These are phyloP conservation scores for Plotosus lineatus DNA, from an alignment of 2,113 vertebrate genomes.

Conservation along the genomic window DNA sequence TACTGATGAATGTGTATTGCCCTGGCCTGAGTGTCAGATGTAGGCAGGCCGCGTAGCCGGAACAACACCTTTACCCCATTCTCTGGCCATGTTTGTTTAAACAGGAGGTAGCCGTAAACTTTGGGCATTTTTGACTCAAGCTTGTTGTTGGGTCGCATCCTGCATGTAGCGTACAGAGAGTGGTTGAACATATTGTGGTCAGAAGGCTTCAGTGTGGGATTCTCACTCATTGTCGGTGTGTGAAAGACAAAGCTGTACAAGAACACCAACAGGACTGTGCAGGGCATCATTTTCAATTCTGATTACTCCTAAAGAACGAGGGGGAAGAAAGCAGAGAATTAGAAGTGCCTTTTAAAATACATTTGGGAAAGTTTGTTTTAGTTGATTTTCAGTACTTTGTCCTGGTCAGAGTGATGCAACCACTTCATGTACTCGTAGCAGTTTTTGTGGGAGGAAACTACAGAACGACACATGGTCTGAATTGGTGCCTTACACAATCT, in stretches of 20 bases:
- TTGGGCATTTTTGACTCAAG: slow-evolving; percentile 69
- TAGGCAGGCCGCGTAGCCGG: slow-evolving; percentile 77
- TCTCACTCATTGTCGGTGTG: background rate
- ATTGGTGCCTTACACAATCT: background rate
- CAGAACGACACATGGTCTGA: background rate
- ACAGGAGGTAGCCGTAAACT: slow-evolving; percentile 79
- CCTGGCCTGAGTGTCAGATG: slow-evolving; percentile 55
- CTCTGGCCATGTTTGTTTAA: slow-evolving; percentile 73
- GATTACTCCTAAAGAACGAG: slow-evolving; percentile 4
- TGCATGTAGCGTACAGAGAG: slow-evolving; percentile 74
- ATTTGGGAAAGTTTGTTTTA: background rate
- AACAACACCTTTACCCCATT: slow-evolving; percentile 74
- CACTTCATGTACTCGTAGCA: background rate
- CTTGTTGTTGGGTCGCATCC: slow-evolving; percentile 76
- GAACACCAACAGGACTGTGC: background rate
- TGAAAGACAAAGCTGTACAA: slow-evolving; percentile 8
- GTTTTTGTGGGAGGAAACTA: background rate
- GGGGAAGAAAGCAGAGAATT: background rate
- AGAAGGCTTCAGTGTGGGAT: slow-evolving; percentile 45
- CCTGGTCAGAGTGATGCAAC: background rate
- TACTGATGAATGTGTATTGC: slow-evolving; percentile 89
- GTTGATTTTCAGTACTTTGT: background rate
- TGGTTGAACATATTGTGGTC: slow-evolving; percentile 58
- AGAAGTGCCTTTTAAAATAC: background rate
- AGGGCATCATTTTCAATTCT: background rate